Conservation (phyloP, 1,140 invertebrate species). For the Babylonia areolata region DNA sequence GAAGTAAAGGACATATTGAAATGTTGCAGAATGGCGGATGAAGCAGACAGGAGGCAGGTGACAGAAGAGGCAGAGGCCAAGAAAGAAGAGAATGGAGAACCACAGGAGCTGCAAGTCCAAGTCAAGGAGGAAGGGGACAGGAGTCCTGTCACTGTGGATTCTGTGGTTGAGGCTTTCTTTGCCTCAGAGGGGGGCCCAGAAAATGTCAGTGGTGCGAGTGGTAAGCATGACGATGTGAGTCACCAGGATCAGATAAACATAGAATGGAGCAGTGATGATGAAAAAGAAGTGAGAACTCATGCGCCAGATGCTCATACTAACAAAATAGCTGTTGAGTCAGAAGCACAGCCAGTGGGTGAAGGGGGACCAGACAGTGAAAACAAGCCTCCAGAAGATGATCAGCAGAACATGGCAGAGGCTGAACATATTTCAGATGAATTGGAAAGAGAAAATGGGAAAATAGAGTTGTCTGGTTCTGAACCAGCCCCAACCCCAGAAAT, state of each 20-base stretch:
- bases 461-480: neutral
- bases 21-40: constrained; percentile 21
- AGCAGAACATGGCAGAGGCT: neutral
- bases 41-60: neutral
- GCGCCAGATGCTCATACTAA: neutral
- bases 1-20: no score
- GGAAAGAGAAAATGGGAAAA: neutral
- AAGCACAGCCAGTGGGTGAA: neutral
- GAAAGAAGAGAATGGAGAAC: neutral
- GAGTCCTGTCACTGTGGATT: neutral
- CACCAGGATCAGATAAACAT: neutral
- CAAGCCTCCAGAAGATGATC: neutral
- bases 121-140: neutral
- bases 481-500: neutral
- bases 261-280: neutral
- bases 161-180: constrained; percentile 14
- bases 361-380: neutral
- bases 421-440: no score
- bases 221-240: neutral
- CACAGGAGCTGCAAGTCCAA: neutral
- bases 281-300: neutral
- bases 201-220: neutral
- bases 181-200: neutral
- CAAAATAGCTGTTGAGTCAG: neutral
- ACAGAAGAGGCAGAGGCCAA: neutral